Percentiles rank a stretch among this genome's conserved stretches.
phyloP scores from a whole-genome alignment of 1,140 invertebrate genomes.

The Ylistrum balloti region DNA sequence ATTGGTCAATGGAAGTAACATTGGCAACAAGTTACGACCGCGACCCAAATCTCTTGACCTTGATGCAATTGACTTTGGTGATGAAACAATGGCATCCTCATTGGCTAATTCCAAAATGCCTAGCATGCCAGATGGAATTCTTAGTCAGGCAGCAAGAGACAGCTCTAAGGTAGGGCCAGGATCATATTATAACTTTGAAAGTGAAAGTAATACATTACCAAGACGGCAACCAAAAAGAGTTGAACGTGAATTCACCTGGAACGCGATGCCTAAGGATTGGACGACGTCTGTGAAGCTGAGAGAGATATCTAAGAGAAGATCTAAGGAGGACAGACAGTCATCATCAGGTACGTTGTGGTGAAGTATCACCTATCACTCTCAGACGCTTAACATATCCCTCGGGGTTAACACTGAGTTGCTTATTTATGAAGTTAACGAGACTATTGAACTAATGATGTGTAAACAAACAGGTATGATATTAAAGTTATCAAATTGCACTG shows the following conservation, averaged over 20 bases:
- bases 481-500: too few species aligned
- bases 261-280: conserved; percentile 79
- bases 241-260: conserved; percentile 79
- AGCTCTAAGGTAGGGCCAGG: conserved; percentile 71
- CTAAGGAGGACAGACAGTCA: conserved; percentile 76
- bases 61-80: conserved; percentile 70
- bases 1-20: conserved; percentile 62
- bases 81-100: conserved; percentile 46
- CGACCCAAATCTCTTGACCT: conserved; percentile 77
- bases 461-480: too few species aligned
- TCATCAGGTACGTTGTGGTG: conserved; percentile 79
- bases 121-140: conserved; percentile 70
- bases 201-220: conserved; percentile 76
- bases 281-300: conserved; percentile 79
- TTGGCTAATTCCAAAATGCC: conserved; percentile 59
- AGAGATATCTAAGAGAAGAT: conserved; percentile 76
- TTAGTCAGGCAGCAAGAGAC: conserved; percentile 49
- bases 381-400: too few species aligned
- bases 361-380: too few species aligned
- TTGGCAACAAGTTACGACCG: conserved; percentile 61
- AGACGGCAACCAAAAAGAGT: conserved; percentile 69
- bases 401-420: too few species aligned
- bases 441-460: too few species aligned
- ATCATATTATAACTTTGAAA: conserved; percentile 77
- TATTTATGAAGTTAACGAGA: neutral